These are phyloP conservation scores for Caenorhabditis sulstoni DNA, from an alignment of 2,888 invertebrate genomes.

Conservation along the genomic window DNA sequence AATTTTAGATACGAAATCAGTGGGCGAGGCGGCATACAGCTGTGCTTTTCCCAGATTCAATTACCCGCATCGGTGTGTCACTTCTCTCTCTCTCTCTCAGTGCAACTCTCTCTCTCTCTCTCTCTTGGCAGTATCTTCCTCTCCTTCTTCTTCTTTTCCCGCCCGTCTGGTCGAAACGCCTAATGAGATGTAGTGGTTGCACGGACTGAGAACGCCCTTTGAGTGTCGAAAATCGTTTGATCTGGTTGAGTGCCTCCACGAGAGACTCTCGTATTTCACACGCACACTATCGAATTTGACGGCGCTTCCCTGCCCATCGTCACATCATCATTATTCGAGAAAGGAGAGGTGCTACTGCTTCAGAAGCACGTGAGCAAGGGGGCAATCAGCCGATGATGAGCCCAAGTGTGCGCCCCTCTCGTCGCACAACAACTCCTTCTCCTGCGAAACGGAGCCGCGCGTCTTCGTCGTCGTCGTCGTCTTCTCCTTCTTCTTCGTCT, in stretches of 20 bases:
- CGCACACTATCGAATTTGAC: conserved; percentile 27
- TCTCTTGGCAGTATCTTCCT: no score
- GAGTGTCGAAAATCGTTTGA: conserved; percentile 49
- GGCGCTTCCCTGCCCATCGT: conserved; percentile 21
- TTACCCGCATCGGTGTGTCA: conserved; percentile 15
- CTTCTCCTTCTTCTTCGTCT: no score
- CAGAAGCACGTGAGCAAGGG: conserved; percentile 26
- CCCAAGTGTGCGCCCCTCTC: conserved; percentile 2
- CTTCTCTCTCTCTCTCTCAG: neutral
- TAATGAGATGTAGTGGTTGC: conserved; percentile 5
- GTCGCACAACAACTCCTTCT: conserved; percentile 34
- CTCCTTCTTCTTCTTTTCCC: neutral
- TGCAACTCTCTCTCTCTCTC: neutral
- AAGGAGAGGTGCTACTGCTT: conserved; percentile 23
- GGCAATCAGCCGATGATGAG: conserved; percentile 53
- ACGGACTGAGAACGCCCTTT: conserved; percentile 8
- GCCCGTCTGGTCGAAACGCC: neutral
- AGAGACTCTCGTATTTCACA: conserved; percentile 42
- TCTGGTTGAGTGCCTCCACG: conserved; percentile 46
- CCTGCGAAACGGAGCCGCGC: conserved; percentile 13
- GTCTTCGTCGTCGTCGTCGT: neutral
- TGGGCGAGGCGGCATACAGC: conserved; percentile 10
- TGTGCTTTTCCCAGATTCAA: conserved; percentile 17
- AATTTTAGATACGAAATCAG: conserved; percentile 28
- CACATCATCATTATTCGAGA: conserved; percentile 23